Conservation (phyloP, 1,140 invertebrate species). For the Camponotus pennsylvanicus region DNA sequence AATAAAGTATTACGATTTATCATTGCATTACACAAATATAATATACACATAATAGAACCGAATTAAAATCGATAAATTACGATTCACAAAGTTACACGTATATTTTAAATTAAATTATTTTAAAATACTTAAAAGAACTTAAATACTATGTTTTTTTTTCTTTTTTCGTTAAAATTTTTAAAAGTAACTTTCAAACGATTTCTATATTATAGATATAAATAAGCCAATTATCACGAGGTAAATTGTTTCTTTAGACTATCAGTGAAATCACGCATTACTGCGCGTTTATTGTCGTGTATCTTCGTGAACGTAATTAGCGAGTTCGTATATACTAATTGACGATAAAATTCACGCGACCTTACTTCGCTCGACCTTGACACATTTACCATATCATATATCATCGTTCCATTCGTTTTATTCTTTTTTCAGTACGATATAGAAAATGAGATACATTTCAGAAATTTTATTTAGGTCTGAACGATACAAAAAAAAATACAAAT, state of each 20-base stretch:
- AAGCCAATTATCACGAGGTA: constrained; percentile 2
- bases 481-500: not conserved
- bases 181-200: not conserved
- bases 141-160: not conserved
- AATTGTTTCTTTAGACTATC: constrained; percentile 40
- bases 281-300: not conserved
- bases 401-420: not conserved
- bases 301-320: constrained; percentile 45
- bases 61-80: not conserved
- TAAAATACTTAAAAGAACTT: not conserved
- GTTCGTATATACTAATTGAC: constrained; percentile 51
- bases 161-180: not conserved
- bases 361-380: constrained; percentile 56
- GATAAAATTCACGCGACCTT: constrained; percentile 61
- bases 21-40: not conserved
- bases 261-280: constrained; percentile 23
- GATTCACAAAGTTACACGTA: not conserved
- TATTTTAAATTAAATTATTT: no score
- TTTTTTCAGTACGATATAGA: not conserved
- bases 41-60: not conserved
- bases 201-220: constrained; percentile 10
- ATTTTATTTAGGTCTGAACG: not conserved
- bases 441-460: not conserved
- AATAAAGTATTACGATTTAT: not conserved
- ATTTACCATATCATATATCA: not conserved